Percentiles rank a stretch among this genome's conserved stretches.
Conservation (phyloP, 2,888 invertebrate species). For the Lissonota sp. region DNA sequence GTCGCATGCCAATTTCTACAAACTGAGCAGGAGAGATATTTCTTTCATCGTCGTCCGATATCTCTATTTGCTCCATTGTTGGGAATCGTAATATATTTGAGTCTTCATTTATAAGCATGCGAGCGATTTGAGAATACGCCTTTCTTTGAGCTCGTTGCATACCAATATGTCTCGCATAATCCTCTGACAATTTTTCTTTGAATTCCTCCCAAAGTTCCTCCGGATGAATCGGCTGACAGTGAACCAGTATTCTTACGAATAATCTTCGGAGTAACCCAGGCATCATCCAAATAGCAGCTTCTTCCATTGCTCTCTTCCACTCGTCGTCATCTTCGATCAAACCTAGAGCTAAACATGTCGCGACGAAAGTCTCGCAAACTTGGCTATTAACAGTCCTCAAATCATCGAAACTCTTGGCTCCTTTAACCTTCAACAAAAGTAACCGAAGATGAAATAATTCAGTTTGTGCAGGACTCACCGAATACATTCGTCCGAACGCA, state of each 20-base stretch:
- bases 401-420: conserved; percentile 71
- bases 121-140: conserved; percentile 44
- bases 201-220: conserved; percentile 69
- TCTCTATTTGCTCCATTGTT: conserved; percentile 47
- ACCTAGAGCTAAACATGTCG: conserved; percentile 70
- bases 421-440: conserved; percentile 72
- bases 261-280: conserved; percentile 71
- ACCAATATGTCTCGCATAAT: conserved; percentile 33
- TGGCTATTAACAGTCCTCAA: conserved; percentile 71
- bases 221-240: conserved; percentile 67
- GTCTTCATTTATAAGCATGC: conserved; percentile 47
- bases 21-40: conserved; percentile 5
- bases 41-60: conserved; percentile 29
- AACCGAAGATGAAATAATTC: conserved; percentile 71
- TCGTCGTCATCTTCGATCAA: conserved; percentile 72
- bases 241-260: conserved; percentile 72
- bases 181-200: conserved; percentile 62
- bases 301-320: conserved; percentile 60
- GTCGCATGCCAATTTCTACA: conserved; percentile 31
- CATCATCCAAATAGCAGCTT: conserved; percentile 62
- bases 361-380: conserved; percentile 61
- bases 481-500: conserved; percentile 67
- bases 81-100: conserved; percentile 45
- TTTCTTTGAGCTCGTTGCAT: conserved; percentile 28
- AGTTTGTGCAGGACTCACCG: conserved; percentile 68